A percentile compares a stretch with the other conserved stretches of the same genome.
Evolutionary conservation across 2,113 vertebrate genomes (phyloP).

Genomic region (Egretta garzetta): DNA sequence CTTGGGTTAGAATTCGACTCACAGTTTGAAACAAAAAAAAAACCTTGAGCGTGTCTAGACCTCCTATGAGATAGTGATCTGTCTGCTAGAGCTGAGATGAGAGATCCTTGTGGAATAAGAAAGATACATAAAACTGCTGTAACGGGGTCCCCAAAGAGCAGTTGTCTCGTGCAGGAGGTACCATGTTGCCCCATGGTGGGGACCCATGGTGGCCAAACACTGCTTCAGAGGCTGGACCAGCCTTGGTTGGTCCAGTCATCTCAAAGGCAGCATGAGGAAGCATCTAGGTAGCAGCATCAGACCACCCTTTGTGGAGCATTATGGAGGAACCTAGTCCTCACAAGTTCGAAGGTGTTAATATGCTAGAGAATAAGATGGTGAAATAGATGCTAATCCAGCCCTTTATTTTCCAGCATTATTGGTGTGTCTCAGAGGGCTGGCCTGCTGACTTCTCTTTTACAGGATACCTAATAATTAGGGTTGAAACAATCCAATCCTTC

Average conservation of each 20-base stretch:
- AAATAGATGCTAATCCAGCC: neutral
- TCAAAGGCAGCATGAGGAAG: neutral
- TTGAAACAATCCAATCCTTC: neutral
- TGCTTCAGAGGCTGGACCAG: neutral
- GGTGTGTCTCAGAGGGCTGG: neutral
- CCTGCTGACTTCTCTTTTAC: neutral
- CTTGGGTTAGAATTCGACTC: neutral
- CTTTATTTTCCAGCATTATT: neutral
- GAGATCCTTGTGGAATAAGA: neutral
- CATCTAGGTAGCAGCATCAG: neutral
- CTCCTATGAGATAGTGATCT: neutral
- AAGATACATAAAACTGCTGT: neutral
- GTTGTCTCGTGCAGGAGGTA: fast-evolving
- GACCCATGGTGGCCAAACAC: neutral
- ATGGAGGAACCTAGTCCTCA: fast-evolving
- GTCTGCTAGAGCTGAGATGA: neutral
- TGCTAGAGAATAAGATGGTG: neutral
- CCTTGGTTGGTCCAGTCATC: neutral
- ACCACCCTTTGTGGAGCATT: neutral
- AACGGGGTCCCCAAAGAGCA: neutral
- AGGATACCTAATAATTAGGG: neutral
- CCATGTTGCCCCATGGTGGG: fast-evolving
- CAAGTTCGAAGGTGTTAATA: neutral
- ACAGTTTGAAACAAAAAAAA: neutral
- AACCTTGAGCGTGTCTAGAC: neutral